Evolutionary conservation across 2,113 vertebrate genomes (phyloP).

Genomic region (Paradisaea rubra): DNA sequence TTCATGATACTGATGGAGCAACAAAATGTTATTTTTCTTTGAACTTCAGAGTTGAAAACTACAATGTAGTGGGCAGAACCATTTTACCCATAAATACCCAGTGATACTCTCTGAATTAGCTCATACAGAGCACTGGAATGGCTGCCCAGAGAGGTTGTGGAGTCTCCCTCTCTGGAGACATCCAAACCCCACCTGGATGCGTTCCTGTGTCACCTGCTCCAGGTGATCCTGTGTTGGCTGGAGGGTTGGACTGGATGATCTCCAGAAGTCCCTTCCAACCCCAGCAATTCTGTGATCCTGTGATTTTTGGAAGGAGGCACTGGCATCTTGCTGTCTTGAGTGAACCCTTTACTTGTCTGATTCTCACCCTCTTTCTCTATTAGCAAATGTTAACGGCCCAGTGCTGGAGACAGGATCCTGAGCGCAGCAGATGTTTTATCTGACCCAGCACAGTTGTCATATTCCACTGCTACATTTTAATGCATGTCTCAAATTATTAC

Average conservation of each 20-base stretch:
- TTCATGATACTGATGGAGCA: neutral
- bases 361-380: neutral
- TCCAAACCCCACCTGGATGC: neutral
- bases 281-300: neutral
- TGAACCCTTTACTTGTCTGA: neutral
- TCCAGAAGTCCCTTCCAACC: neutral
- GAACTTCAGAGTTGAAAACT: neutral
- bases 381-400: neutral
- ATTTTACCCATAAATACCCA: neutral
- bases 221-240: neutral
- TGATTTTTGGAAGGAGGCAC: neutral
- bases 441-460: neutral
- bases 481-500: neutral
- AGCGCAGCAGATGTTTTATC: neutral
- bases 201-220: neutral
- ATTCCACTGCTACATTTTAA: neutral
- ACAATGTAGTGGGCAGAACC: neutral
- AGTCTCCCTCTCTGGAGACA: neutral
- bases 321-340: neutral
- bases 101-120: accelerated
- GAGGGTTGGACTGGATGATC: neutral
- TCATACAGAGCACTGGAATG: neutral
- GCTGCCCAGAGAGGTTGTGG: neutral
- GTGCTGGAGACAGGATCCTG: neutral
- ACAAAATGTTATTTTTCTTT: neutral